A percentile compares a stretch with the other conserved stretches of the same genome.
These are phyloP conservation scores for Potamarius usumacintae DNA, from an alignment of 2,113 vertebrate genomes.

Conservation along the genomic window DNA sequence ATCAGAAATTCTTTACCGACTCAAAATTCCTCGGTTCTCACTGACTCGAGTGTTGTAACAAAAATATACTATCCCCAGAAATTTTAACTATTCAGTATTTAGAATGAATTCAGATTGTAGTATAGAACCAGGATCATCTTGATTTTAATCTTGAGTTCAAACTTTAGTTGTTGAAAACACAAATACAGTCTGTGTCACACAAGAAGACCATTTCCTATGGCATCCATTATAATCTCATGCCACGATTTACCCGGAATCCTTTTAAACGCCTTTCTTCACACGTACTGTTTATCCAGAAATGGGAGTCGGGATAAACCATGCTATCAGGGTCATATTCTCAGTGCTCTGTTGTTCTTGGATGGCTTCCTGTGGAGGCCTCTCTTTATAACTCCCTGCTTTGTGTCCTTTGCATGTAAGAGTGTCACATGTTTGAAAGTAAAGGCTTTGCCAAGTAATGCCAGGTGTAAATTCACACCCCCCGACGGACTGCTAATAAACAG, in stretches of 20 bases:
- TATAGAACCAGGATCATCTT: neutral
- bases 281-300: conserved; percentile 61
- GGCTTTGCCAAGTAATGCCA: conserved; percentile 32
- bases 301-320: conserved; percentile 54
- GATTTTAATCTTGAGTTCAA: conserved; percentile 5
- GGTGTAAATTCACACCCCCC: conserved; percentile 14
- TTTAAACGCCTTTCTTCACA: conserved; percentile 32
- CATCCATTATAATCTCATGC: neutral
- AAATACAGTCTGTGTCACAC: neutral
- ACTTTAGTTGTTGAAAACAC: neutral
- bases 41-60: neutral
- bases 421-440: conserved; percentile 17
- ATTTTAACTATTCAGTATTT: neutral
- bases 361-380: conserved; percentile 41
- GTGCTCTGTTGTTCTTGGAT: conserved; percentile 58
- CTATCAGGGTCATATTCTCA: conserved; percentile 44
- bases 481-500: conserved; percentile 20
- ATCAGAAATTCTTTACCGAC: neutral
- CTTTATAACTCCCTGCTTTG: conserved; percentile 45
- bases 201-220: neutral
- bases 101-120: neutral
- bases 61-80: neutral
- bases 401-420: conserved; percentile 14
- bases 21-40: neutral
- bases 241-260: conserved; percentile 21